Percentiles rank a stretch among this genome's conserved stretches.
Conservation (phyloP, 2,797 vertebrate species). For the Sebastiscus tertius region DNA sequence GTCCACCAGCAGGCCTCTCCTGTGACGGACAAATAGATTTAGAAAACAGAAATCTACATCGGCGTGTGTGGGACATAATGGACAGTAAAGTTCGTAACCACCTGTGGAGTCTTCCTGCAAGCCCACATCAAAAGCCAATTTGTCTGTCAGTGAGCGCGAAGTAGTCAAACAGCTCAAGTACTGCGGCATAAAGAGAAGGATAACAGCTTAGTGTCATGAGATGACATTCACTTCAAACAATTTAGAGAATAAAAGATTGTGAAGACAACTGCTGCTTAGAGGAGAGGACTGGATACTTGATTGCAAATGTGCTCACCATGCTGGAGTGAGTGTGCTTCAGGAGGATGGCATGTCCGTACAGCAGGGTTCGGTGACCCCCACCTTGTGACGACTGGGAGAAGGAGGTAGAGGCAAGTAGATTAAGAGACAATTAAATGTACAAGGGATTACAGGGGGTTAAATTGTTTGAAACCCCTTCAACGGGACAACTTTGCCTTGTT, state of each 20-base stretch:
- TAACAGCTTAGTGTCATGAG: neutral
- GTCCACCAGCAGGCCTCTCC: slow-evolving; percentile 98
- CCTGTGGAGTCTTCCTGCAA: slow-evolving; percentile 93
- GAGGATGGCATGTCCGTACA: slow-evolving; percentile 94
- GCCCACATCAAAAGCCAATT: slow-evolving; percentile 94
- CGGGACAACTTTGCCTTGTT: neutral
- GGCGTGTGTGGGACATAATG: neutral
- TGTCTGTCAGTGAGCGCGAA: slow-evolving; percentile 94
- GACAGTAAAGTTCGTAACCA: slow-evolving; percentile 45
- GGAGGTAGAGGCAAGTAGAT: neutral
- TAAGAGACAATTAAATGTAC: neutral
- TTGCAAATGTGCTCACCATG: slow-evolving; percentile 85
- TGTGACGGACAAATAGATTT: slow-evolving; percentile 43
- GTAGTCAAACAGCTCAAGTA: slow-evolving; percentile 94
- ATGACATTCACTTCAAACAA: neutral
- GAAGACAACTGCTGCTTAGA: neutral
- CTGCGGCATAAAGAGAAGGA: slow-evolving; percentile 68
- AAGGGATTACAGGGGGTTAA: neutral
- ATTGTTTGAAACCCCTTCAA: neutral
- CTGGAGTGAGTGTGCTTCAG: slow-evolving; percentile 92
- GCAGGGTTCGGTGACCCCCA: slow-evolving; percentile 91
- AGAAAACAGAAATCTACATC: neutral
- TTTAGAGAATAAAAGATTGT: neutral
- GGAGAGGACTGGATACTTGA: neutral
- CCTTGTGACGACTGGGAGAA: slow-evolving; percentile 90